phyloP scores from a whole-genome alignment of 1,140 invertebrate species.

The Tetragonula clypearis region DNA sequence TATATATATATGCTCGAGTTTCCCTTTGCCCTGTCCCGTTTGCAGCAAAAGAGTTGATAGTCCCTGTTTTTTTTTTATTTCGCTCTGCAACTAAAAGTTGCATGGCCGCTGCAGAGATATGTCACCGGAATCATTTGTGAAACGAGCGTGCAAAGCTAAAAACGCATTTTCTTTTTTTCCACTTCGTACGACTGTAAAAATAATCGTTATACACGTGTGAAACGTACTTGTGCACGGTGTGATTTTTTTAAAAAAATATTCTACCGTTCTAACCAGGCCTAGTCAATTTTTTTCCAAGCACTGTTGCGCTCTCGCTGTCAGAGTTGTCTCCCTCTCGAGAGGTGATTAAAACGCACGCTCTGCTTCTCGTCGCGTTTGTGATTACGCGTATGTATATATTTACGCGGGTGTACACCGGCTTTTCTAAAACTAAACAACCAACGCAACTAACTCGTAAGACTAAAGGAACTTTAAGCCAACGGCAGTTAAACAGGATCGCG shows the following conservation, averaged over 20 bases:
- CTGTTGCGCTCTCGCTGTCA: not conserved
- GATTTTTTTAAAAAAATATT: not conserved
- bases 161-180: not conserved
- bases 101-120: not conserved
- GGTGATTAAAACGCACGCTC: not conserved
- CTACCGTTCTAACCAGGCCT: not conserved
- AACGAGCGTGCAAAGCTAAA: not conserved
- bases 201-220: not conserved
- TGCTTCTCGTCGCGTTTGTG: not conserved
- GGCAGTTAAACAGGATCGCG: not conserved
- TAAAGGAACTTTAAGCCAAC: not conserved
- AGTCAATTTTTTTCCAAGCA: not conserved
- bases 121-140: not conserved
- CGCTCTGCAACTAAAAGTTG: not conserved
- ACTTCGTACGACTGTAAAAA: not conserved
- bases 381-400: not conserved
- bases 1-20: not conserved
- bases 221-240: not conserved
- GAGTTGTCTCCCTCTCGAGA: not conserved
- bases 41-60: not conserved
- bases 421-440: not conserved
- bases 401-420: not conserved
- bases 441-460: not conserved
- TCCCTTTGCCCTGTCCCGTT: not conserved
- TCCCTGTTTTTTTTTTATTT: not conserved